Evolutionary conservation across 2,888 invertebrate species (phyloP).

Genomic region (Lasioglossum malachurum): DNA sequence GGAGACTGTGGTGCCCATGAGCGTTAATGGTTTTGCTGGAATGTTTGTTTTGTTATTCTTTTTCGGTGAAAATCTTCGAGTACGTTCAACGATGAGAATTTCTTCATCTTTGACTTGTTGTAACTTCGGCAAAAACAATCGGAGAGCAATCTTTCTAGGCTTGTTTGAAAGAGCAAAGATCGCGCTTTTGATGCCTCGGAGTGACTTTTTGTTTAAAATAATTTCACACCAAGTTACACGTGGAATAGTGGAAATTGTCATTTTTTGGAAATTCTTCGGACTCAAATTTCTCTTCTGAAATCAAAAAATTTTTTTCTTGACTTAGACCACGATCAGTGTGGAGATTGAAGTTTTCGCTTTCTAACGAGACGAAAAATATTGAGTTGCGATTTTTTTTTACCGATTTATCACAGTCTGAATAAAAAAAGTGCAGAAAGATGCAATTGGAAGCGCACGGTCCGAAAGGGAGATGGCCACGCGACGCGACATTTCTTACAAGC

Average conservation of each 20-base stretch:
- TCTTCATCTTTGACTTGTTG: background rate
- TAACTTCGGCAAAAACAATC: background rate
- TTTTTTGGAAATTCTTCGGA: background rate
- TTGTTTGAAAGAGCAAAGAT: background rate
- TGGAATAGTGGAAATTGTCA: background rate
- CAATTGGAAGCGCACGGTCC: background rate
- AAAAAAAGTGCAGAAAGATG: background rate
- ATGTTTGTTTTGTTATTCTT: background rate
- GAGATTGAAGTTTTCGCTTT: background rate
- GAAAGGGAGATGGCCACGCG: slow-evolving; percentile 5
- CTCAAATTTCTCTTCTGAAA: accelerated
- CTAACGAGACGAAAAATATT: background rate
- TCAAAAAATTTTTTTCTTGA: background rate
- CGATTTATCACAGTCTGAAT: background rate
- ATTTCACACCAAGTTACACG: too few species aligned
- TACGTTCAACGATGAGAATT: background rate
- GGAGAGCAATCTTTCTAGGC: background rate
- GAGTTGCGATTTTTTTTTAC: background rate
- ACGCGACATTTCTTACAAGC: slow-evolving; percentile 2
- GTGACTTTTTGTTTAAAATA: background rate
- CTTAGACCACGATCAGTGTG: accelerated
- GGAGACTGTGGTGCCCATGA: slow-evolving; percentile 66
- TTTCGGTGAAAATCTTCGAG: background rate
- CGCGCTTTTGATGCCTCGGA: accelerated
- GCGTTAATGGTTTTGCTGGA: slow-evolving; percentile 69